Conservation (phyloP, 2,113 vertebrate genomes). For the Conger conger region DNA sequence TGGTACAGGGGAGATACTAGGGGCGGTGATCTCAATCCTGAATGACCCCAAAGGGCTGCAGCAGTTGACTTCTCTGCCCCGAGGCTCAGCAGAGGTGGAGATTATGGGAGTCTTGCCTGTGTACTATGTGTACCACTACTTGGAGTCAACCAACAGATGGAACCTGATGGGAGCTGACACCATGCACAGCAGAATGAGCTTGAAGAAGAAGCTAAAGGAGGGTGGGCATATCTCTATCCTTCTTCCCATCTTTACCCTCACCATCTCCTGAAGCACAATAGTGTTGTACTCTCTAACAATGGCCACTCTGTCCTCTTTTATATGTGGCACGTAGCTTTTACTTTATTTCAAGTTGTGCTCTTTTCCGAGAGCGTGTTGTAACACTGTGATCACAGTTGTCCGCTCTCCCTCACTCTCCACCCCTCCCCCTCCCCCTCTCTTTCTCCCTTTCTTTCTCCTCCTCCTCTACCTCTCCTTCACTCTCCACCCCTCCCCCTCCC, state of each 20-base stretch:
- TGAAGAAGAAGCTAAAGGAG: conserved; percentile 75
- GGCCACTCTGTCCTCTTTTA: background rate
- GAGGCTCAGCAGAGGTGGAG: conserved; percentile 77
- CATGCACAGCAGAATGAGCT: conserved; percentile 41
- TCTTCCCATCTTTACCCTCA: background rate
- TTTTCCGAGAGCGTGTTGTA: too few species aligned
- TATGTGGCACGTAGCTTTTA: background rate
- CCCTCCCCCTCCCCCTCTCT: background rate
- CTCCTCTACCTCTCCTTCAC: too few species aligned
- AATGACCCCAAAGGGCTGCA: conserved; percentile 62
- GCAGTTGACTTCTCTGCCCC: conserved; percentile 69
- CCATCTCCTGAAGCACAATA: background rate
- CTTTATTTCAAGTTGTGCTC: too few species aligned
- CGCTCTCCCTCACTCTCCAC: background rate
- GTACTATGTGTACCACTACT: conserved; percentile 78
- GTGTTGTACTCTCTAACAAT: background rate
- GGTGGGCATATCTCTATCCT: conserved; percentile 61
- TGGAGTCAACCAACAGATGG: conserved; percentile 77
- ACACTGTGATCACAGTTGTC: too few species aligned
- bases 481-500: background rate
- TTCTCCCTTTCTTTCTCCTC: background rate
- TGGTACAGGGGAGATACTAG: conserved; percentile 77
- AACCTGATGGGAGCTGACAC: conserved; percentile 58
- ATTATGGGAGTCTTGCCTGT: conserved; percentile 68
- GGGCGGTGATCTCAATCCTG: conserved; percentile 71